Conservation (phyloP, 1,140 invertebrate genomes). For the Formica exsecta region DNA sequence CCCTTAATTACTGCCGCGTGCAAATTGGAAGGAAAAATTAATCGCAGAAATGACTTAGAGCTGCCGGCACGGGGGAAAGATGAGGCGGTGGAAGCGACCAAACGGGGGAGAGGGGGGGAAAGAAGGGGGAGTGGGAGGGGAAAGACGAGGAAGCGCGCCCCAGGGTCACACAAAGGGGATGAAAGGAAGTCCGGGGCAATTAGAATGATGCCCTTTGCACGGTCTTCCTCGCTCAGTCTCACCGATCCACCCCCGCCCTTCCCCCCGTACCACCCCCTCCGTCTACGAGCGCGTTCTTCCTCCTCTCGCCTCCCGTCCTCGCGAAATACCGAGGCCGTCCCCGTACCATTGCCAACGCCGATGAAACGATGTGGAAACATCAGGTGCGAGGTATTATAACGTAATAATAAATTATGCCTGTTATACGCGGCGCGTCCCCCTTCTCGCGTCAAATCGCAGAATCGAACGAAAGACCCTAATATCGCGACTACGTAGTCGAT, state of each 20-base stretch:
- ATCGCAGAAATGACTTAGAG: conserved; percentile 88
- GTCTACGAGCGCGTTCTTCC: conserved; percentile 57
- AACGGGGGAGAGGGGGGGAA: conserved; percentile 49
- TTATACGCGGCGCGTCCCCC: background rate
- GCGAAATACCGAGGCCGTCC: conserved; percentile 52
- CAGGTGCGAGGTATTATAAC: conserved; percentile 54
- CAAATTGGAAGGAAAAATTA: conserved; percentile 88
- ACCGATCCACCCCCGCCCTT: background rate
- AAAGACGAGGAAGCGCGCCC: conserved; percentile 82
- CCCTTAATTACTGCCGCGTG: conserved; percentile 87
- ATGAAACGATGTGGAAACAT: conserved; percentile 59
- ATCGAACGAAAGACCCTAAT: background rate
- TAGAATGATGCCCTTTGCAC: conserved; percentile 87
- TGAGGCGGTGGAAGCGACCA: conserved; percentile 51
- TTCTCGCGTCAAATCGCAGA: background rate
- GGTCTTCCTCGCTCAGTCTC: conserved; percentile 80
- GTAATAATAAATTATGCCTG: conserved; percentile 56
- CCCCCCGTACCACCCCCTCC: conserved; percentile 47
- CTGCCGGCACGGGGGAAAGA: conserved; percentile 72
- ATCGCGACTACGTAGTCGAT: background rate
- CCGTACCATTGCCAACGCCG: conserved; percentile 31
- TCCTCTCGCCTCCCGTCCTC: conserved; percentile 41
- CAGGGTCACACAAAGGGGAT: conserved; percentile 85
- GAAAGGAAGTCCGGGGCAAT: conserved; percentile 87
- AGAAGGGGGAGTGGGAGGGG: conserved; percentile 67